Conservation (phyloP, 1,140 invertebrate species). For the Tachypleus tridentatus region DNA sequence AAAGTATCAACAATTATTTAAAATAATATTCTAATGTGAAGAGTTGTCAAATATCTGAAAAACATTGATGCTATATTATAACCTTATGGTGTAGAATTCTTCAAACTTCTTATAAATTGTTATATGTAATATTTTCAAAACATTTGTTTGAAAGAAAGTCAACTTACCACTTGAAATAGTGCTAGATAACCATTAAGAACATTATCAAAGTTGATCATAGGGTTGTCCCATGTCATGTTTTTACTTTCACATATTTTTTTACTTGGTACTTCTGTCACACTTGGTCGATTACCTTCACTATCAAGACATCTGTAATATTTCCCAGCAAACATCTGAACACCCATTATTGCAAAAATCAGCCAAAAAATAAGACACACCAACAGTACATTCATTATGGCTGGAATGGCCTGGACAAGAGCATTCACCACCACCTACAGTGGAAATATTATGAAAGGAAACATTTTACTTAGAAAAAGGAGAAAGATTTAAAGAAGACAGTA, state of each 20-base stretch:
- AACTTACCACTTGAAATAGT: constrained; percentile 78
- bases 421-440: constrained; percentile 73
- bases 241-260: constrained; percentile 65
- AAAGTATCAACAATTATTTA: too few relatives aligned
- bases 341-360: constrained; percentile 86
- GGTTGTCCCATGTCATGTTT: constrained; percentile 94
- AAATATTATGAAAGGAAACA: too few relatives aligned
- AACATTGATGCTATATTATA: too few relatives aligned
- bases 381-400: constrained; percentile 88
- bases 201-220: constrained; percentile 96
- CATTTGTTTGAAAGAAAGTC: background rate
- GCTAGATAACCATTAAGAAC: constrained; percentile 94
- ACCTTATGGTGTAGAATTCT: too few relatives aligned
- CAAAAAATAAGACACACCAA: constrained; percentile 82
- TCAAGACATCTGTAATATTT: constrained; percentile 88
- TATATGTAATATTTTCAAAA: too few relatives aligned
- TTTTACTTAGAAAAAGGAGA: too few relatives aligned
- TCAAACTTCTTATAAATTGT: too few relatives aligned
- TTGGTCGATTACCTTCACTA: constrained; percentile 47
- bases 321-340: constrained; percentile 74
- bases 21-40: too few relatives aligned
- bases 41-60: too few relatives aligned
- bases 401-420: constrained; percentile 86
- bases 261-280: constrained; percentile 74
- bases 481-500: too few relatives aligned